phyloP scores from a whole-genome alignment of 2,797 vertebrate genomes.

The Rhabdomys pumilio region DNA sequence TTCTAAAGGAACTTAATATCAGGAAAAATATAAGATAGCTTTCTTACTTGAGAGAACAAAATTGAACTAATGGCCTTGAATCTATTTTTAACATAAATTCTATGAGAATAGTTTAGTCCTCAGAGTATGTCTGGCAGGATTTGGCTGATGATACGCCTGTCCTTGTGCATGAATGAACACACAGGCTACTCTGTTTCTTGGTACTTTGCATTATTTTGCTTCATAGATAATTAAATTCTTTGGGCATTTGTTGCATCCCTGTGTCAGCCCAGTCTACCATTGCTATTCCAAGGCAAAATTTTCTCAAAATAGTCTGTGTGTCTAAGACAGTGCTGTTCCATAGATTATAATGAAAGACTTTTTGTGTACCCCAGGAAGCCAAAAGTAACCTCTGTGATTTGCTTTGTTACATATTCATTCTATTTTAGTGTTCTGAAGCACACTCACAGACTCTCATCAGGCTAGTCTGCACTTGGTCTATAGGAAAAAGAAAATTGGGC shows the following conservation, averaged over 20 bases:
- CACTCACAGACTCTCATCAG: not conserved
- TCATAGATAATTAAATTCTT: not conserved
- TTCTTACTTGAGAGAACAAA: slow-evolving; percentile 50
- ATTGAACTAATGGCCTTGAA: slow-evolving; percentile 4
- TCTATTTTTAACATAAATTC: slow-evolving; percentile 65
- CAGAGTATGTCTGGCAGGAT: not conserved
- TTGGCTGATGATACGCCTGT: not conserved
- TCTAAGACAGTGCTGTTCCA: not conserved
- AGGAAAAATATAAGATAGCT: not conserved
- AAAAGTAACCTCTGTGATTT: not conserved
- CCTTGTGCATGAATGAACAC: not conserved
- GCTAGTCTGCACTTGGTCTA: not conserved
- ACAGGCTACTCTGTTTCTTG: not conserved
- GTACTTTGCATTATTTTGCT: not conserved
- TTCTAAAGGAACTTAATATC: slow-evolving; percentile 34
- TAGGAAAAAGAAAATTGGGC: slow-evolving; percentile 20
- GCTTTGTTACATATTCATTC: not conserved
- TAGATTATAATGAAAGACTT: not conserved
- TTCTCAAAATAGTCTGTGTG: not conserved
- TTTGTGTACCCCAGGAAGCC: not conserved
- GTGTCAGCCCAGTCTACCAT: not conserved
- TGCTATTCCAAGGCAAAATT: not conserved
- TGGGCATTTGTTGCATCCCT: not conserved
- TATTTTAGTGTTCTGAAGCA: not conserved
- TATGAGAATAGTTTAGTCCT: slow-evolving; percentile 21